These are phyloP conservation scores for Mythimna pallens DNA, from an alignment of 2,888 invertebrate species.

Conservation along the genomic window DNA sequence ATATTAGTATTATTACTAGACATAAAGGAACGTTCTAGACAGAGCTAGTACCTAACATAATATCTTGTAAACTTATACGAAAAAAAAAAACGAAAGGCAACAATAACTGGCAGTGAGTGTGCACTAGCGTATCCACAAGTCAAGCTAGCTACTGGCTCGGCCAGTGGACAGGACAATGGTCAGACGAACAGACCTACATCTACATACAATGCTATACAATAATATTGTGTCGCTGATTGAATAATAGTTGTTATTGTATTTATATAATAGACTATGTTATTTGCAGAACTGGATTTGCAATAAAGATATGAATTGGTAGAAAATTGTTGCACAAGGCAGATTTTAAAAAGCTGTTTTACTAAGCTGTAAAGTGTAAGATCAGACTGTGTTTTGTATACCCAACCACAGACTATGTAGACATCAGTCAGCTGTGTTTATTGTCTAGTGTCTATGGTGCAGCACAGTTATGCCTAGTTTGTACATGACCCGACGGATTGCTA, in stretches of 20 bases:
- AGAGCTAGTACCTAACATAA: conserved; percentile 2
- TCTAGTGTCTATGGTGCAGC: too few relatives aligned
- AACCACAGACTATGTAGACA: too few relatives aligned
- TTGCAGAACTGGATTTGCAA: not conserved
- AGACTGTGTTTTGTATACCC: too few relatives aligned
- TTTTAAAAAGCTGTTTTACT: too few relatives aligned
- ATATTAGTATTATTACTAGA: not conserved
- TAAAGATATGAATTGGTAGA: not conserved
- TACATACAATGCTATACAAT: conserved; percentile 53
- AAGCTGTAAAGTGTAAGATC: too few relatives aligned
- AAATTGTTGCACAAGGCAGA: not conserved
- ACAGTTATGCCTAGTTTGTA: too few relatives aligned
- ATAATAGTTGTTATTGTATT: conserved; percentile 50
- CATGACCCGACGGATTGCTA: too few relatives aligned
- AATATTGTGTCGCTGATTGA: conserved; percentile 45
- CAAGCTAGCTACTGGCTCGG: conserved; percentile 26
- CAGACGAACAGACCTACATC: conserved; percentile 57
- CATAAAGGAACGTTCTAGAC: not conserved
- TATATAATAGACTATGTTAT: not conserved
- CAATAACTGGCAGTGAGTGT: conserved; percentile 28
- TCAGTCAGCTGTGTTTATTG: too few relatives aligned
- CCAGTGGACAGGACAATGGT: conserved; percentile 63
- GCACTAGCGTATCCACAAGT: conserved; percentile 43
- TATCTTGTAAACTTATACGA: conserved; percentile 2
- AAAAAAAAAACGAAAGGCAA: conserved; percentile 1